Base-by-base conservation (phyloP, 1,140 invertebrate genomes). In the Bombus sibiricus region DNA sequence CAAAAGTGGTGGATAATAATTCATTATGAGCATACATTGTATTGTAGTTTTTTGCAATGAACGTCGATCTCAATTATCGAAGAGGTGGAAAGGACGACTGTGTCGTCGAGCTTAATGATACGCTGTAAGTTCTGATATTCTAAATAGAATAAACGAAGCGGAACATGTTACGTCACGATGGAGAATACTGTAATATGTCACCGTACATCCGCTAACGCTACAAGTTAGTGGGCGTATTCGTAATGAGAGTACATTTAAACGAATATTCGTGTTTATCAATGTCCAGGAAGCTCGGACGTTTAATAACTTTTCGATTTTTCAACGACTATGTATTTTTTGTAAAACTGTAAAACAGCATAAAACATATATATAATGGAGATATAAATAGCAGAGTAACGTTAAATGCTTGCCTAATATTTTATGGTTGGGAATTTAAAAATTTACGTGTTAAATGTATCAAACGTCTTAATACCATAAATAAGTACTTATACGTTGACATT, bases 111-210 rank as follows among this genome's bases (percentile, higher is more conserved):
- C 41, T 39, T 66, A 83, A 83, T 66, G 18, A 47, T 79, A 28
- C 75, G 3, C 9, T 53, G 53, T 64, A 73, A 72, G 80, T 85
- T 73, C 57, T 34, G 5, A 8, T n/a, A 75, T 62, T 69, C 12
- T 28, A 62, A 75, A 69, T 82, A 43, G 43, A 82, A 81, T 75
- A 75, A 75, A 76, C 12, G 62, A 76, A 76, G 37, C n/a, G 62
- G 71, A 82, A 75, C 72, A 22, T 34, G 43, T 86, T 82, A 86
- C 85, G 72, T 82, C 85, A 82, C 25, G 59, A 39, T n/a, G 12
- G 41, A n/a, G 62, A 74, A 75, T 59, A 75, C 37, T 72, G 32
- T 76, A 82, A 86, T 82, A 75, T 82, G 79, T 82, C 72, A 86
- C 15, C 47, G 64, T 68, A 69, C 84, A 86, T 86, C 79, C 79